Evolutionary conservation across 2,888 invertebrate species (phyloP).

Genomic region (Eupithecia dodoneata): DNA sequence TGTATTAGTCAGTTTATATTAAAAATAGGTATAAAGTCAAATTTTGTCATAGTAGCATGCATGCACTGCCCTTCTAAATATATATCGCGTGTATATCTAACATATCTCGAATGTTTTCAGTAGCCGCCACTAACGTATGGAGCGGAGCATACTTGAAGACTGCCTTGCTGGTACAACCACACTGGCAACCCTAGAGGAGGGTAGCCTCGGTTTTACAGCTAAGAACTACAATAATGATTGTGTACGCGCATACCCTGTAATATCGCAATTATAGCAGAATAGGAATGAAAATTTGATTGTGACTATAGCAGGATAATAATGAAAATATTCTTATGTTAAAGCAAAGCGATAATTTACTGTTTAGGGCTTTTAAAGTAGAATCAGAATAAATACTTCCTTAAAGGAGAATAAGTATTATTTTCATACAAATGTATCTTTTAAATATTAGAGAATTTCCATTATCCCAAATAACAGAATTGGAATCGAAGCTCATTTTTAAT

Average conservation of each 20-base stretch:
- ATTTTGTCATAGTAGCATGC: not conserved
- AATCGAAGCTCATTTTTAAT: not conserved
- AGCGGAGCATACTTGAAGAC: slow-evolving; percentile 70
- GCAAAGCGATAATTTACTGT: not conserved
- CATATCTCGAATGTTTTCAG: slow-evolving; percentile 53
- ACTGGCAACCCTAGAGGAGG: slow-evolving; percentile 29
- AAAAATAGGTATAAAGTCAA: not conserved
- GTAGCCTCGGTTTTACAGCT: slow-evolving; percentile 47
- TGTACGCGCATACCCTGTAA: slow-evolving; percentile 54
- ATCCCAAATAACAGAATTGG: not conserved
- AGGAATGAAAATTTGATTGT: slow-evolving; percentile 6
- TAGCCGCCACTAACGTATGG: slow-evolving; percentile 80
- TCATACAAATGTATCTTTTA: no score
- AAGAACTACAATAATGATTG: slow-evolving; percentile 55
- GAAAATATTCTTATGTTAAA: not conserved
- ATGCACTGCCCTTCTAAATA: not conserved
- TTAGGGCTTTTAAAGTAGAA: not conserved
- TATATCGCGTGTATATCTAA: not conserved
- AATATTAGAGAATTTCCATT: not conserved
- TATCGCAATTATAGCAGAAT: slow-evolving; percentile 28
- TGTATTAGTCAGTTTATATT: not conserved
- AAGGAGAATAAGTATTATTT: not conserved
- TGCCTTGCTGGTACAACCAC: slow-evolving; percentile 53
- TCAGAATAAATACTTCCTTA: not conserved
- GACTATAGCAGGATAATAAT: not conserved